A percentile compares a stretch with the other conserved stretches of the same genome.
Evolutionary conservation across 2,888 invertebrate genomes (phyloP).

Genomic region (Macroteleia sp.): DNA sequence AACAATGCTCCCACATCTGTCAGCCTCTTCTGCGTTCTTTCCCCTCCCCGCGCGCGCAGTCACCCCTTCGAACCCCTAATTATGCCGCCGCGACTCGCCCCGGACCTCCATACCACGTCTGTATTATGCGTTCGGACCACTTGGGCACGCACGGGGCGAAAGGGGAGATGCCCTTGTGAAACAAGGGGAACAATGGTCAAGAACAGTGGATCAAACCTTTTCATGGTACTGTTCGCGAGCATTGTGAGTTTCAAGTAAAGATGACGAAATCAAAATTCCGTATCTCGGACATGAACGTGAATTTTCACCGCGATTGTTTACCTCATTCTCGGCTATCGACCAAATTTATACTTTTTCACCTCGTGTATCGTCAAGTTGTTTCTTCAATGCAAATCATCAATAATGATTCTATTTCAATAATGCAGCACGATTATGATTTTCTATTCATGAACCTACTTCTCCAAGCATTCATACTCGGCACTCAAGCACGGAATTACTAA

Average conservation of each 20-base stretch:
- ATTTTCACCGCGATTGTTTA: no score
- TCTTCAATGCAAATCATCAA: no score
- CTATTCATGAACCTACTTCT: slow-evolving; percentile 46
- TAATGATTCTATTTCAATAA: slow-evolving; percentile 41
- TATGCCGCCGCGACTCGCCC: slow-evolving; percentile 79
- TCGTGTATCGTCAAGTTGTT: no score
- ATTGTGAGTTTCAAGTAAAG: slow-evolving; percentile 43
- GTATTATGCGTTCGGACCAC: slow-evolving; percentile 83
- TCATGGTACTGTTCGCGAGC: slow-evolving; percentile 66
- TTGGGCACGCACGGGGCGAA: slow-evolving; percentile 83
- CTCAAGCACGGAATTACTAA: slow-evolving; percentile 80
- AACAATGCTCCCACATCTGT: slow-evolving; percentile 85
- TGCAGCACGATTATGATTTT: slow-evolving; percentile 37
- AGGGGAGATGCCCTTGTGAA: slow-evolving; percentile 76
- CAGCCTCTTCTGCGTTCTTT: slow-evolving; percentile 82
- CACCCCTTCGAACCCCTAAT: slow-evolving; percentile 83
- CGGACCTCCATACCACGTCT: slow-evolving; percentile 75
- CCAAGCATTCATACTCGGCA: slow-evolving; percentile 63
- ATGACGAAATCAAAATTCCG: slow-evolving; percentile 19
- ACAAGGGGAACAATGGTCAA: slow-evolving; percentile 78
- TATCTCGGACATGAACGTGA: background rate
- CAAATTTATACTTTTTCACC: no score
- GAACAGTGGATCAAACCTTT: slow-evolving; percentile 74
- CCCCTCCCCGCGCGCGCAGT: slow-evolving; percentile 70
- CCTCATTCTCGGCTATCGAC: no score